Conservation (phyloP, 1,140 invertebrate genomes). For the Chymomyza costata region DNA sequence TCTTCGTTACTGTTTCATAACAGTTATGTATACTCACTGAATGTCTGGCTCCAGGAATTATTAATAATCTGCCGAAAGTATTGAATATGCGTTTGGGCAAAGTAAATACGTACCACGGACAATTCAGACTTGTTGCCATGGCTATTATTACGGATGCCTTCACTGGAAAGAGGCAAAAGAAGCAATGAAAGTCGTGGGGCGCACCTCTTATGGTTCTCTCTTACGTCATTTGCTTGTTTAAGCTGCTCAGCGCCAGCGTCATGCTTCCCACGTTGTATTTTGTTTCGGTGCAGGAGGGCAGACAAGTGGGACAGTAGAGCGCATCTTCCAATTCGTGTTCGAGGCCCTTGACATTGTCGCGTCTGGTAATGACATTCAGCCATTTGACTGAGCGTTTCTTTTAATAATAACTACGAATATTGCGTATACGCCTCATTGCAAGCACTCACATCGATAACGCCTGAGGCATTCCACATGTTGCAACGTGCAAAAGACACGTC, state of each 20-base stretch:
- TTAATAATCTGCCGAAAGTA: slow-evolving; percentile 71
- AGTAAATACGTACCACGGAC: slow-evolving; percentile 61
- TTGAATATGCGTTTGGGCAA: slow-evolving; percentile 70
- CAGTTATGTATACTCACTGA: slow-evolving; percentile 58
- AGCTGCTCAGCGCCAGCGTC: slow-evolving; percentile 31
- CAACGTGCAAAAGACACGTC: slow-evolving; percentile 59
- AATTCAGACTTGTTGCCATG: slow-evolving; percentile 32
- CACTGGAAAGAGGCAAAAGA: neutral
- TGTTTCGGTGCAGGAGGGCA: slow-evolving; percentile 56
- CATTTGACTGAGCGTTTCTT: slow-evolving; percentile 62
- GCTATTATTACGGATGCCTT: slow-evolving; percentile 16
- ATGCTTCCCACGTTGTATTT: slow-evolving; percentile 54
- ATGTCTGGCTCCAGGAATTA: slow-evolving; percentile 60
- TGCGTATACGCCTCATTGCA: slow-evolving; percentile 2
- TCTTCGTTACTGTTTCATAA: too few relatives aligned
- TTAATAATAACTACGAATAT: slow-evolving; percentile 7
- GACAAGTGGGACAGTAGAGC: slow-evolving; percentile 65
- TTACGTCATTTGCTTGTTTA: slow-evolving; percentile 34
- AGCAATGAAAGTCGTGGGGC: neutral
- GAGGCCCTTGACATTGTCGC: slow-evolving; percentile 50
- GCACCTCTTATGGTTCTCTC: too few relatives aligned
- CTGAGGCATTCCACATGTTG: slow-evolving; percentile 59
- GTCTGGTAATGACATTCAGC: slow-evolving; percentile 69
- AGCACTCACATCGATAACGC: slow-evolving; percentile 63
- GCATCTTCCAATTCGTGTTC: slow-evolving; percentile 71